Percentiles rank a stretch among this genome's conserved stretches.
Evolutionary conservation across 2,113 vertebrate genomes (phyloP).

Genomic region (Mungos mungo): DNA sequence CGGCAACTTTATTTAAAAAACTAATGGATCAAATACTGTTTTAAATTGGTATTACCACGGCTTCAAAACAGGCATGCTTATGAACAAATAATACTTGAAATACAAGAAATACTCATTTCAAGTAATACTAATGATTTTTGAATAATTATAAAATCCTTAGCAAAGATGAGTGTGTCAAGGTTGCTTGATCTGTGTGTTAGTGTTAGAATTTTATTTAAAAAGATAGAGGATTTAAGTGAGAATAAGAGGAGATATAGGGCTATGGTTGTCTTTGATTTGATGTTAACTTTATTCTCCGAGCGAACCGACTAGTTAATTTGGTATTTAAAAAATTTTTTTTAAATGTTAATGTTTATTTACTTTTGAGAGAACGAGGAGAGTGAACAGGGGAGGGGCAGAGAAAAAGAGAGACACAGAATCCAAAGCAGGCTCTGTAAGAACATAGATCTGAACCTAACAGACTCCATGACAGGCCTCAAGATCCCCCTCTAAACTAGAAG

Average conservation of each 20-base stretch:
- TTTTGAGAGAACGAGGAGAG: no score
- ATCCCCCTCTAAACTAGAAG: no score
- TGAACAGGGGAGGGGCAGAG: no score
- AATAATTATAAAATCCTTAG: not conserved
- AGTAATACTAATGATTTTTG: conserved; percentile 40
- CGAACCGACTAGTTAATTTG: conserved; percentile 47
- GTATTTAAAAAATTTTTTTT: not conserved
- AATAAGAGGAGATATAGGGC: not conserved
- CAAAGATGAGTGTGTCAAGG: conserved; percentile 19
- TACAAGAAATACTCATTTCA: conserved; percentile 50
- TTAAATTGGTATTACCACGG: not conserved
- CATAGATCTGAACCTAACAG: no score
- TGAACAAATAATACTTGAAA: conserved; percentile 23
- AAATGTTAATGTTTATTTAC: no score
- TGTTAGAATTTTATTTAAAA: conserved; percentile 43
- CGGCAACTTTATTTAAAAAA: conserved; percentile 73
- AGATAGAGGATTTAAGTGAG: not conserved
- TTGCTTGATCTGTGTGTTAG: not conserved
- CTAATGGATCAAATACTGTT: conserved; percentile 63
- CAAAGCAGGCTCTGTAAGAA: no score
- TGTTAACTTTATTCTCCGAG: conserved; percentile 14
- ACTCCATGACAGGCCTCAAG: no score
- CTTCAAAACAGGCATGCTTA: not conserved
- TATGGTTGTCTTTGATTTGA: not conserved
- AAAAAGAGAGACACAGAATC: no score